Percentiles rank a stretch among this genome's conserved stretches.
Evolutionary conservation across 2,797 vertebrate species (phyloP).

Genomic region (Phoxinus dragarum): DNA sequence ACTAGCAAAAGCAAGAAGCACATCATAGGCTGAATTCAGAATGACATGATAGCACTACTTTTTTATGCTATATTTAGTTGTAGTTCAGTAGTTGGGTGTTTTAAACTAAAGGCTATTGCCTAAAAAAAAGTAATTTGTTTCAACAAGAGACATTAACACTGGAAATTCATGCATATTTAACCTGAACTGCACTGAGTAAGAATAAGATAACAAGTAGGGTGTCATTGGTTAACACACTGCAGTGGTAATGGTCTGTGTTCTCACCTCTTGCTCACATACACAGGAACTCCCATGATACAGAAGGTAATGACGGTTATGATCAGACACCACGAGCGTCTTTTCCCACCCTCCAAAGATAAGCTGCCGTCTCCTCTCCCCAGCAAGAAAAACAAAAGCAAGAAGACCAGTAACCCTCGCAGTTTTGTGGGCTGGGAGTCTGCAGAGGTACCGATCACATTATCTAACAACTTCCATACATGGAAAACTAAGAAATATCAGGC

Average conservation of each 20-base stretch:
- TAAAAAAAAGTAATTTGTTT: background rate
- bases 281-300: constrained; percentile 94
- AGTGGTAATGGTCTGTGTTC: background rate
- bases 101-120: background rate
- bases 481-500: background rate
- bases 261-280: background rate
- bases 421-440: constrained; percentile 94
- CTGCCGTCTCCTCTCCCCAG: constrained; percentile 73
- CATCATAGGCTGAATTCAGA: background rate
- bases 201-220: background rate
- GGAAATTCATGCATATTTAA: background rate
- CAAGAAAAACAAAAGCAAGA: constrained; percentile 78
- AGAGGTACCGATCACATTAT: constrained; percentile 71
- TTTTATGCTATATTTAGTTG: background rate
- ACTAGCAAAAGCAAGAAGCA: background rate
- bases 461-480: background rate
- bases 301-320: constrained; percentile 96
- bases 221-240: constrained; percentile 15
- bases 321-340: constrained; percentile 86
- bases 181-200: background rate
- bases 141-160: background rate
- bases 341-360: constrained; percentile 85
- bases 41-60: background rate
- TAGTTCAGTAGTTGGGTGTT: too few relatives aligned
- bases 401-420: constrained; percentile 80